These are phyloP conservation scores for Notothenia coriiceps DNA, from an alignment of 2,113 vertebrate genomes.

Conservation along the genomic window DNA sequence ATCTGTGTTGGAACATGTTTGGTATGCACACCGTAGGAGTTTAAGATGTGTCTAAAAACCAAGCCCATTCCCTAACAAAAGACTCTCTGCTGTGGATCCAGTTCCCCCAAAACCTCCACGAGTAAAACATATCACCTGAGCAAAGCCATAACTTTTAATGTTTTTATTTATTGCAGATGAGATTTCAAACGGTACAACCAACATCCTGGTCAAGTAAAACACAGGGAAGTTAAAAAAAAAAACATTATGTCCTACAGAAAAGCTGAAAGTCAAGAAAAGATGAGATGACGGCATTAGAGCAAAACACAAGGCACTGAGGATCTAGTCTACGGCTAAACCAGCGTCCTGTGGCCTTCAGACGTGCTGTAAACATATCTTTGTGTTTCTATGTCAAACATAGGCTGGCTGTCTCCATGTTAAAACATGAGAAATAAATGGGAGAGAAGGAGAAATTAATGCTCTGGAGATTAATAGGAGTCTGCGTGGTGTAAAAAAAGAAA, in stretches of 20 bases:
- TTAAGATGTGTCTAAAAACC: no score
- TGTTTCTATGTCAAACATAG: constrained; percentile 23
- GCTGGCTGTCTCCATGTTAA: constrained; percentile 18
- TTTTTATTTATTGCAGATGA: constrained; percentile 66
- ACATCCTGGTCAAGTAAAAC: constrained; percentile 56
- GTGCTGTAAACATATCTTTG: constrained; percentile 70
- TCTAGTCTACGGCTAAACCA: constrained; percentile 21
- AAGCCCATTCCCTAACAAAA: no score
- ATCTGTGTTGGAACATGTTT: no score
- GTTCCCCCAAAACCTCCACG: not conserved
- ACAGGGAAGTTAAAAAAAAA: constrained; percentile 34
- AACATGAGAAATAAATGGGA: constrained; percentile 9
- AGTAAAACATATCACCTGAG: not conserved
- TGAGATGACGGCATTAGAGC: constrained; percentile 16
- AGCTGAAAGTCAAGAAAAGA: constrained; percentile 13
- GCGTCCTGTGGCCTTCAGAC: constrained; percentile 34
- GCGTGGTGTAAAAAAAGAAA: constrained; percentile 33
- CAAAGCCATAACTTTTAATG: constrained; percentile 10
- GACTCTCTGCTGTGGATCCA: not conserved
- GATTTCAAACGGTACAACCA: constrained; percentile 32
- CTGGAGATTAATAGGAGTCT: constrained; percentile 12
- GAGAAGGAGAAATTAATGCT: constrained; percentile 1
- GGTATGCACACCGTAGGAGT: no score
- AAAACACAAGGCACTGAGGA: constrained; percentile 50
- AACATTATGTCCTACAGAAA: constrained; percentile 19